Percentiles rank a stretch among this genome's conserved stretches.
Conservation (phyloP, 2,797 vertebrate species). For the Limosa lapponica region DNA sequence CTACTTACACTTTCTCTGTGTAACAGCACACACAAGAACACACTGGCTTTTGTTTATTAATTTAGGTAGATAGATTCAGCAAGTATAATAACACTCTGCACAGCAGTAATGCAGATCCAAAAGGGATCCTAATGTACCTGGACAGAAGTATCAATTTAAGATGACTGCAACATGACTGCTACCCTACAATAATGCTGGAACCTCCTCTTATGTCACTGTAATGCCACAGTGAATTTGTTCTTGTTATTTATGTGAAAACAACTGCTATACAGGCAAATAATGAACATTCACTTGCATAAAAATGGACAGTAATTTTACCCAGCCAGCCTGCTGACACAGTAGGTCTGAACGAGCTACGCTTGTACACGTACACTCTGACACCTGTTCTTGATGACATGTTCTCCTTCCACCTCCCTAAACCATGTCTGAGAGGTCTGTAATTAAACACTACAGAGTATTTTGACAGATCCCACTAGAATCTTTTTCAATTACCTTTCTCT, state of each 20-base stretch:
- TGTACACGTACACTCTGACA: fast-evolving
- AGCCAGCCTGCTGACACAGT: background rate
- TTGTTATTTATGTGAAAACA: background rate
- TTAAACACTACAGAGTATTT: background rate
- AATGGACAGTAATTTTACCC: background rate
- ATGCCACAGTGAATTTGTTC: background rate
- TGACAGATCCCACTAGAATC: background rate
- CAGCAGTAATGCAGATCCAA: background rate
- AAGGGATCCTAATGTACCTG: background rate
- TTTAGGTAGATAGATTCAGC: background rate
- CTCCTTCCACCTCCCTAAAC: background rate
- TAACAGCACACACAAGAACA: background rate
- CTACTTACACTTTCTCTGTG: background rate
- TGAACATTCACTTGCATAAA: background rate
- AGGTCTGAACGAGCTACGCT: background rate
- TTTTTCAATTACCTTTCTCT: background rate
- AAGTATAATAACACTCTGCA: background rate
- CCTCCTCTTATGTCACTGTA: background rate
- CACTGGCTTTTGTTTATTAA: background rate
- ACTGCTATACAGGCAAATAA: background rate
- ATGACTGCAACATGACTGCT: background rate
- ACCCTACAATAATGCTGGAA: background rate
- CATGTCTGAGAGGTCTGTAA: background rate
- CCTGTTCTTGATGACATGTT: background rate
- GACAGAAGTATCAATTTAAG: background rate